These are phyloP conservation scores for Aculops lycopersici DNA, from an alignment of 1,140 invertebrate genomes.

Conservation along the genomic window DNA sequence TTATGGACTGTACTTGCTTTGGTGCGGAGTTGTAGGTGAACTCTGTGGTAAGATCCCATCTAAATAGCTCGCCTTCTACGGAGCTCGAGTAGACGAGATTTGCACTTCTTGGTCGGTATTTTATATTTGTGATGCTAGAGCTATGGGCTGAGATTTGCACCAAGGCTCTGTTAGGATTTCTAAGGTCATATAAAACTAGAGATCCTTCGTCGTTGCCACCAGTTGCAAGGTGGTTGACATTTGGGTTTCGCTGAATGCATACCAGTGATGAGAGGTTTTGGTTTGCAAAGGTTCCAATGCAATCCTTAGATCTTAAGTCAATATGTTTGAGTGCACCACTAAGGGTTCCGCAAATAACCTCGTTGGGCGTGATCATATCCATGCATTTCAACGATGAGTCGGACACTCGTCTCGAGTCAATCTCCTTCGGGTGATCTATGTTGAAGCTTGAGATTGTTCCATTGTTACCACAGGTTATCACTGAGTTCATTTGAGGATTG, in stretches of 20 bases:
- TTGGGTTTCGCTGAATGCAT: constrained; percentile 2
- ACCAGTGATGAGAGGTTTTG: constrained; percentile 1
- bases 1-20: constrained; percentile 4
- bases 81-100: constrained; percentile 2
- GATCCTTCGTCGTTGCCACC: constrained; percentile 6
- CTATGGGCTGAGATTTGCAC: constrained; percentile 2
- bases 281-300: constrained; percentile 1
- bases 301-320: constrained; percentile 1
- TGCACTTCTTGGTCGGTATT: constrained; percentile 2
- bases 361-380: constrained; percentile 4
- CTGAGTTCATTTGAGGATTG: not conserved
- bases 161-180: constrained; percentile 2
- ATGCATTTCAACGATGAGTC: constrained; percentile 5
- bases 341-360: constrained; percentile 6
- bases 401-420: not conserved
- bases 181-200: constrained; percentile 4
- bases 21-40: constrained; percentile 2
- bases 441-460: not conserved
- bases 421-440: not conserved
- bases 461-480: constrained; percentile 7
- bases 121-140: constrained; percentile 2
- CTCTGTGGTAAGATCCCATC: constrained; percentile 4
- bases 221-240: constrained; percentile 5
- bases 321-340: constrained; percentile 5
- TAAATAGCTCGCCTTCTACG: constrained; percentile 5